These are phyloP conservation scores for Lepisosteus osseus DNA, from an alignment of 2,113 vertebrate genomes.

Conservation along the genomic window DNA sequence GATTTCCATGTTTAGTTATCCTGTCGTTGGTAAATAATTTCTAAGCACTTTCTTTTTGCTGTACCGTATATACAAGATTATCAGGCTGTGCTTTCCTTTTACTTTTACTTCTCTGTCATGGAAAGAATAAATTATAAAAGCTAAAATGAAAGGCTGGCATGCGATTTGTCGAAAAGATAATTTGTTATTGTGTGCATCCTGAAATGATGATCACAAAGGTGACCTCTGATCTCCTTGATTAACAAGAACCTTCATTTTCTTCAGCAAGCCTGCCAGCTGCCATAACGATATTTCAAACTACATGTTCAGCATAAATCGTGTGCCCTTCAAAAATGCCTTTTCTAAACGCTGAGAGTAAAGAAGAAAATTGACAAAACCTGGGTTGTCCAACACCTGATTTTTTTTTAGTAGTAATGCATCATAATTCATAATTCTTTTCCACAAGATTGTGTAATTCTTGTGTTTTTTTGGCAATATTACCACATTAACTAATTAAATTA, in stretches of 20 bases:
- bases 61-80: conserved; percentile 32
- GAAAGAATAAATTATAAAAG: conserved; percentile 46
- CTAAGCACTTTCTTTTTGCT: conserved; percentile 32
- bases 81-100: conserved; percentile 19
- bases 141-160: conserved; percentile 43
- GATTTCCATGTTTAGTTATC: conserved; percentile 39
- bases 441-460: no score
- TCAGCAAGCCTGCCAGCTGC: conserved; percentile 18
- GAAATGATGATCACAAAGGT: conserved; percentile 54
- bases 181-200: conserved; percentile 54
- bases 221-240: conserved; percentile 55
- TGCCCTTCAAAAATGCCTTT: conserved; percentile 22
- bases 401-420: no score
- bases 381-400: no score
- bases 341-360: conserved; percentile 9
- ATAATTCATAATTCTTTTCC: no score
- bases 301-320: conserved; percentile 41
- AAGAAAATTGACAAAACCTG: neutral
- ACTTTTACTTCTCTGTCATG: conserved; percentile 31
- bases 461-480: no score
- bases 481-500: no score
- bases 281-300: conserved; percentile 29
- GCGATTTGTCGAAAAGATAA: conserved; percentile 54
- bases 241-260: conserved; percentile 38
- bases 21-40: conserved; percentile 48